These are phyloP conservation scores for Heliothis virescens DNA, from an alignment of 1,140 invertebrate genomes.

Conservation along the genomic window DNA sequence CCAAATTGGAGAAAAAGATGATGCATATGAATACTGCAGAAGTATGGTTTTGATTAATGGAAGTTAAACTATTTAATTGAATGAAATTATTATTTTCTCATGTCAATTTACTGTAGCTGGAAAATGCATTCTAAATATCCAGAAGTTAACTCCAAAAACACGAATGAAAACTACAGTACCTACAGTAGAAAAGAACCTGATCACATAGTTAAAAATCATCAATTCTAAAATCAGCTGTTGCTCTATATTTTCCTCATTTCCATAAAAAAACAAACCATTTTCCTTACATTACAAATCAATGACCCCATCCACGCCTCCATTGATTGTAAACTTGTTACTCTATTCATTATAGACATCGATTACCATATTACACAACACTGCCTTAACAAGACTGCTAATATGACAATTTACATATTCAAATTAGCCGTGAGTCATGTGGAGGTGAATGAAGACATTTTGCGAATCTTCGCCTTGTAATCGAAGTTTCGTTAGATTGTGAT, in stretches of 20 bases:
- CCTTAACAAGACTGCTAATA: conserved; percentile 18
- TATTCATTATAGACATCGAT: conserved; percentile 29
- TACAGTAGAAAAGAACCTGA: too few species aligned
- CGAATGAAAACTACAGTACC: too few species aligned
- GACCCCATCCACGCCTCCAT: conserved; percentile 32
- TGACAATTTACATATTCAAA: conserved; percentile 48
- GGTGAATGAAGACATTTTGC: conserved; percentile 43
- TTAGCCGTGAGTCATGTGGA: conserved; percentile 33
- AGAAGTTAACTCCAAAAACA: too few species aligned
- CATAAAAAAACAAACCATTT: conserved; percentile 15
- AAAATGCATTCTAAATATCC: too few species aligned
- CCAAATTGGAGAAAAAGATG: too few species aligned
- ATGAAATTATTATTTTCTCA: too few species aligned
- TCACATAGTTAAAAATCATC: not conserved
- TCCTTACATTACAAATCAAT: conserved; percentile 1
- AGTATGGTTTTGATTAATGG: not conserved
- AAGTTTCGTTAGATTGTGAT: conserved; percentile 14
- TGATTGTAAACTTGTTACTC: conserved; percentile 10
- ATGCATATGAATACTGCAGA: too few species aligned
- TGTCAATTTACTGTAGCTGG: too few species aligned
- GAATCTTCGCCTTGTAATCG: conserved; percentile 20
- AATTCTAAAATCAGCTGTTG: not conserved
- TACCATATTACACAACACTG: conserved; percentile 41
- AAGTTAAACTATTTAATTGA: too few species aligned
- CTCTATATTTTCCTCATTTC: conserved; percentile 2